Evolutionary conservation across 2,797 vertebrate species (phyloP).

Genomic region (Malurus leucopterus): DNA sequence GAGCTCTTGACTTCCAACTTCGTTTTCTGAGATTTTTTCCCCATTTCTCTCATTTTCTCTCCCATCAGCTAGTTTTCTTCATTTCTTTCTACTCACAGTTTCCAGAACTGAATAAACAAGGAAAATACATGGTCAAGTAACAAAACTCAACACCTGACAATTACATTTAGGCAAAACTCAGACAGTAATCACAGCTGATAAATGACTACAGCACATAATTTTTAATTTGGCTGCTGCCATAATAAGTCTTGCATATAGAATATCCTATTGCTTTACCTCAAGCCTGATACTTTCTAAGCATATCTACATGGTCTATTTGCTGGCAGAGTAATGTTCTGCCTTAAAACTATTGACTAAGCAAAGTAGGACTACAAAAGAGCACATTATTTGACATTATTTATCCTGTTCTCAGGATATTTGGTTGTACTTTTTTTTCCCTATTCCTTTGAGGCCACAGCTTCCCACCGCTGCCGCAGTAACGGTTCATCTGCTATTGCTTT

Average conservation of each 20-base stretch:
- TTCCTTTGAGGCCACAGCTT: slow-evolving; percentile 16
- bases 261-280: not conserved
- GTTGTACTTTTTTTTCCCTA: not conserved
- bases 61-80: not conserved
- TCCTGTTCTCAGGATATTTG: not conserved
- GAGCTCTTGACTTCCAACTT: not conserved
- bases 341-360: not conserved
- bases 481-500: slow-evolving; percentile 11
- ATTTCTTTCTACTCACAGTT: not conserved
- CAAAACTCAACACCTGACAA: not conserved
- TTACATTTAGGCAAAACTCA: not conserved
- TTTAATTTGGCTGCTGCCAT: not conserved
- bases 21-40: not conserved
- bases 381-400: not conserved
- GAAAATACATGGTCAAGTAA: not conserved
- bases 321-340: not conserved
- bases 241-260: not conserved
- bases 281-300: not conserved
- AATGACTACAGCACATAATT: not conserved
- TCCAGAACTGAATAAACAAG: not conserved
- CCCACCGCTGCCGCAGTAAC: not conserved
- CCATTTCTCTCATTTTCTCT: not conserved
- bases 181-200: not conserved
- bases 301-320: not conserved
- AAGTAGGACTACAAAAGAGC: not conserved